Conservation (phyloP, 2,113 vertebrate genomes). For the Oplegnathus fasciatus region DNA sequence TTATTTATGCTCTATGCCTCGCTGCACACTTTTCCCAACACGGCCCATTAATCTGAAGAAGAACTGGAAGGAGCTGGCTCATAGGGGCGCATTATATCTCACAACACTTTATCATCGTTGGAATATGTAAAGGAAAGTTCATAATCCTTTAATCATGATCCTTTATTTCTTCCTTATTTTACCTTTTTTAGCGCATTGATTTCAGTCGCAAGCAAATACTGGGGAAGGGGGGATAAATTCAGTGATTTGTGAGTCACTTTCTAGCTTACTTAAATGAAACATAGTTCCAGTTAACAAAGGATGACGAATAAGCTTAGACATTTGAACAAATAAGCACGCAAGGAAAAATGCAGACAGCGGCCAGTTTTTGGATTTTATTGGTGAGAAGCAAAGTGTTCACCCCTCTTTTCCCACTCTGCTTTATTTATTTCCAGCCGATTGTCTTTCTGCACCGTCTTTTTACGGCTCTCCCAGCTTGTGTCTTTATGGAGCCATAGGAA, state of each 20-base stretch:
- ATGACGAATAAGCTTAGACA: slow-evolving; percentile 18
- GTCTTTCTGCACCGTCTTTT: slow-evolving; percentile 74
- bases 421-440: slow-evolving; percentile 79
- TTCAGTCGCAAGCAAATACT: slow-evolving; percentile 1
- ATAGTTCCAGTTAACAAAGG: slow-evolving; percentile 31
- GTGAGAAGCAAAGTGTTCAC: slow-evolving; percentile 52
- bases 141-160: slow-evolving; percentile 47
- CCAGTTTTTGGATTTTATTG: slow-evolving; percentile 53
- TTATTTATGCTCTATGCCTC: slow-evolving; percentile 82
- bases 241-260: background rate
- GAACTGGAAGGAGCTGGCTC: slow-evolving; percentile 74
- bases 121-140: slow-evolving; percentile 64
- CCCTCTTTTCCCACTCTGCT: slow-evolving; percentile 61
- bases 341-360: slow-evolving; percentile 54
- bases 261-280: background rate
- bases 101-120: slow-evolving; percentile 62
- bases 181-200: background rate
- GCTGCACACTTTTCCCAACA: slow-evolving; percentile 82
- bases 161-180: slow-evolving; percentile 26
- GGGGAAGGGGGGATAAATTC: background rate
- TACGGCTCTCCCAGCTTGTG: slow-evolving; percentile 74
- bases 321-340: slow-evolving; percentile 59
- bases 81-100: slow-evolving; percentile 79
- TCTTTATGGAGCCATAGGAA: slow-evolving; percentile 81
- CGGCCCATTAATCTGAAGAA: slow-evolving; percentile 81